These are phyloP conservation scores for Episyrphus balteatus DNA, from an alignment of 1,140 invertebrate species.

Conservation along the genomic window DNA sequence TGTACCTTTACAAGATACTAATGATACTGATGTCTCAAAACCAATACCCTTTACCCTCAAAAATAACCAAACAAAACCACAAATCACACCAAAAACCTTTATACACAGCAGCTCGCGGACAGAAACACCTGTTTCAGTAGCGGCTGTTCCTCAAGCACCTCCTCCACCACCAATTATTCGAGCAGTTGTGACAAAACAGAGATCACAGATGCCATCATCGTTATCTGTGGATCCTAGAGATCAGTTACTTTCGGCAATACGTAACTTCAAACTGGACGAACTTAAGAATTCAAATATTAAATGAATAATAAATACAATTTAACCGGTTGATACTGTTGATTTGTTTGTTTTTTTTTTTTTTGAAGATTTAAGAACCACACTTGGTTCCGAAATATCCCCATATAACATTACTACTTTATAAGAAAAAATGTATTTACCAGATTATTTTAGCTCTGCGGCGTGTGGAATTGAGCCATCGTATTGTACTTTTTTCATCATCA, in stretches of 20 bases:
- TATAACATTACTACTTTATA: too few relatives aligned
- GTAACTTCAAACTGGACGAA: conserved; percentile 44
- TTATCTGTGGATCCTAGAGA: conserved; percentile 46
- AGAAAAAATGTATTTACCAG: too few relatives aligned
- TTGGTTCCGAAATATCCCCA: too few relatives aligned
- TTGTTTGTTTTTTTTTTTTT: too few relatives aligned
- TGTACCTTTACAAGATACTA: conserved; percentile 19
- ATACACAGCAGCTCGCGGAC: conserved; percentile 4
- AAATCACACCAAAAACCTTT: background rate
- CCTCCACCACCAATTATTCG: conserved; percentile 39
- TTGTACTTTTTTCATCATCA: too few relatives aligned
- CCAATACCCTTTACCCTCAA: background rate
- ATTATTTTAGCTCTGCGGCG: too few relatives aligned
- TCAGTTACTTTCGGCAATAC: conserved; percentile 57
- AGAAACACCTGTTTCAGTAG: background rate
- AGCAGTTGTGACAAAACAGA: conserved; percentile 37
- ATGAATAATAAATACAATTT: too few relatives aligned
- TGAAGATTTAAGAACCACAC: too few relatives aligned
- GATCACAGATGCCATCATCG: conserved; percentile 18
- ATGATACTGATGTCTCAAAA: background rate
- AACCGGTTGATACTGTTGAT: too few relatives aligned
- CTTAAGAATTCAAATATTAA: conserved; percentile 10
- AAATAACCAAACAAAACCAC: conserved; percentile 7
- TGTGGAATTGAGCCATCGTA: too few relatives aligned
- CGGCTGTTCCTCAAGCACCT: conserved; percentile 15